A percentile compares a stretch with the other conserved stretches of the same genome.
Evolutionary conservation across 2,888 invertebrate genomes (phyloP).

Genomic region (Drosophila flavopinicola): DNA sequence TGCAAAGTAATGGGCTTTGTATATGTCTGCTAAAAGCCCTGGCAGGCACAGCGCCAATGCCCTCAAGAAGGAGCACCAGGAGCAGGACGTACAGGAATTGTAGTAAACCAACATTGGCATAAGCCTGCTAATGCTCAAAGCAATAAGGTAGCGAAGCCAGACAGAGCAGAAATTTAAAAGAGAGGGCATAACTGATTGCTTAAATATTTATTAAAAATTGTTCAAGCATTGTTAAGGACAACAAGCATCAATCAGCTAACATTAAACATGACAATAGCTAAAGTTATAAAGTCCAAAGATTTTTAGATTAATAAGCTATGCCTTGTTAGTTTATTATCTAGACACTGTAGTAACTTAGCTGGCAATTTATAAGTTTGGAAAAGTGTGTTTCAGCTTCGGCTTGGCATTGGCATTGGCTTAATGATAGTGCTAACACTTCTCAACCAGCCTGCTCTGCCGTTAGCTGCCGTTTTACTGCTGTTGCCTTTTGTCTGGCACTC

Average conservation of each 20-base stretch:
- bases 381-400: constrained; percentile 24
- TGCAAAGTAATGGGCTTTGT: constrained; percentile 77
- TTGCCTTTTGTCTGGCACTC: constrained; percentile 75
- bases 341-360: neutral
- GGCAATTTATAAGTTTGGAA: neutral
- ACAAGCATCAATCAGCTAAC: no score
- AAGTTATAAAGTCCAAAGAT: no score
- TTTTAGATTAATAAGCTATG: no score
- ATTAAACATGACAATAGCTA: no score
- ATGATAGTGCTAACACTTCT: constrained; percentile 29
- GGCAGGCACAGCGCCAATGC: constrained; percentile 33
- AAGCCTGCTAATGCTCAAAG: constrained; percentile 1
- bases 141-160: neutral
- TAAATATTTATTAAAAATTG: no score
- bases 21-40: constrained; percentile 65
- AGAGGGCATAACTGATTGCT: no score
- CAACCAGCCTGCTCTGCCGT: constrained; percentile 19
- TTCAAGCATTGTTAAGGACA: no score
- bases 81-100: constrained; percentile 7
- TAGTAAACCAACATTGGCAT: constrained; percentile 10
- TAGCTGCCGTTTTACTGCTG: constrained; percentile 33
- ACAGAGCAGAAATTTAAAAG: no score
- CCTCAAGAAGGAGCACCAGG: constrained; percentile 15
- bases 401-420: neutral
- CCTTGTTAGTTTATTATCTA: no score